Conservation (phyloP, 2,113 vertebrate species). For the Xenopus laevis region DNA sequence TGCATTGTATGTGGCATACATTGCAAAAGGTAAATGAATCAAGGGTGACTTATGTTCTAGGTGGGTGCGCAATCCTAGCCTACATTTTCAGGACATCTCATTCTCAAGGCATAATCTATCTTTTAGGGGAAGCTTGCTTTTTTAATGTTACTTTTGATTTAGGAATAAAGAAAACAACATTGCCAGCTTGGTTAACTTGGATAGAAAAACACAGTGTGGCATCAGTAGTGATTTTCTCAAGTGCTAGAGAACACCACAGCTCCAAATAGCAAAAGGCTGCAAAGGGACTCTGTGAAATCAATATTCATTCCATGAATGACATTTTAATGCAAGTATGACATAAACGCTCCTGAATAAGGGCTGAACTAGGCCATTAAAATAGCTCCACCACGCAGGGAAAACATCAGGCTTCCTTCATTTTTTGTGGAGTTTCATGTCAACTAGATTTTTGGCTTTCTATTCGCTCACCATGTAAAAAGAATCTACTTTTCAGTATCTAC, state of each 20-base stretch:
- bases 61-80: too few species aligned
- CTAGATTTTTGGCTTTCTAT: neutral
- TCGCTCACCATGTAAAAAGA: neutral
- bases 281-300: neutral
- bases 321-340: neutral
- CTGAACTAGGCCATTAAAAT: neutral
- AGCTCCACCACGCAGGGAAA: neutral
- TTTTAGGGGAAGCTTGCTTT: too few species aligned
- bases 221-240: neutral
- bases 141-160: too few species aligned
- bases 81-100: too few species aligned
- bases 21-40: too few species aligned
- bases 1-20: too few species aligned
- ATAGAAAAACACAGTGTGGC: too few species aligned
- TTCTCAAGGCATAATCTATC: too few species aligned
- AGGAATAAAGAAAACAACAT: too few species aligned
- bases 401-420: neutral
- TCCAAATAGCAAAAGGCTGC: neutral
- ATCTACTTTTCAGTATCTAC: constrained; percentile 8
- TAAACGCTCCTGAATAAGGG: neutral
- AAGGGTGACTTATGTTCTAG: too few species aligned
- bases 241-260: neutral
- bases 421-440: neutral
- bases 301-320: constrained; percentile 1
- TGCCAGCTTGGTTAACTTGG: too few species aligned